Conservation (phyloP, 2,797 vertebrate species). For the Lepilemur septentrionalis region DNA sequence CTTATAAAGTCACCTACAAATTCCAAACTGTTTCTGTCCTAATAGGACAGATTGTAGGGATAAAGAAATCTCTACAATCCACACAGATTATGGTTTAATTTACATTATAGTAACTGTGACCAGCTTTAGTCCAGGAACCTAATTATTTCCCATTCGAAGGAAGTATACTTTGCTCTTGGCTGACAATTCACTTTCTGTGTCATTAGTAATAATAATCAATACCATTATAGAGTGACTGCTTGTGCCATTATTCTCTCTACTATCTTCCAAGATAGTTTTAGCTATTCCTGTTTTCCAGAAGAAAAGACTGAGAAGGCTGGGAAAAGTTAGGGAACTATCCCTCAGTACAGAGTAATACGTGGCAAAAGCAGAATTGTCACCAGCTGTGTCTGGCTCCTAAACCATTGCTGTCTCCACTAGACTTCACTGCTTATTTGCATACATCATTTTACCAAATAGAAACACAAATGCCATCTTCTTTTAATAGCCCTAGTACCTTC, state of each 20-base stretch:
- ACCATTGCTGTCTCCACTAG: not conserved
- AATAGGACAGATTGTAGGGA: not conserved
- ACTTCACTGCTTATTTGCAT: not conserved
- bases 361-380: not conserved
- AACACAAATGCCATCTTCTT: not conserved
- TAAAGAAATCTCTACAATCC: not conserved
- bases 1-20: not conserved
- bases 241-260: not conserved
- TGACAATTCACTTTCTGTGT: not conserved
- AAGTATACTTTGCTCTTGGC: not conserved
- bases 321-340: not conserved
- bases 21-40: not conserved
- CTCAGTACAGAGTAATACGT: not conserved
- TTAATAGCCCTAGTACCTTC: not conserved
- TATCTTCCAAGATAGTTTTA: not conserved
- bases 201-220: not conserved
- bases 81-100: not conserved
- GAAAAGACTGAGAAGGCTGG: not conserved
- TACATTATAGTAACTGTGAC: not conserved
- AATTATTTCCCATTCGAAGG: conserved; percentile 31
- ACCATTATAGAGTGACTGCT: not conserved
- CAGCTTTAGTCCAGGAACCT: conserved; percentile 40
- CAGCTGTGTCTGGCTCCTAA: not conserved
- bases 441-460: not conserved
- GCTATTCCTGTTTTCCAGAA: not conserved